Evolutionary conservation across 2,113 vertebrate species (phyloP).

Genomic region (Dasyprocta punctata): DNA sequence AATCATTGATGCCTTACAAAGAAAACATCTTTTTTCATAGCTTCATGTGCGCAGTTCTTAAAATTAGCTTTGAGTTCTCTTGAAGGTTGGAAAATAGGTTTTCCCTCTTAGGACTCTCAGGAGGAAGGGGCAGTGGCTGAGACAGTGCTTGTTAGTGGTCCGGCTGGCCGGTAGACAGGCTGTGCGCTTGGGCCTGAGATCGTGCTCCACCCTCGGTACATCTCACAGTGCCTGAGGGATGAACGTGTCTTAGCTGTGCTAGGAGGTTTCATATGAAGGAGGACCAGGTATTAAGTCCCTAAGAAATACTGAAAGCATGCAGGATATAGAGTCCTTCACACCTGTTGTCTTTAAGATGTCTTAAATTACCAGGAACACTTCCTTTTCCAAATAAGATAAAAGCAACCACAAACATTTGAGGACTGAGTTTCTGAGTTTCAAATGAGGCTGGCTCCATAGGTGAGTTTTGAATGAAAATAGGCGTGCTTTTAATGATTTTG

Average conservation of each 20-base stretch:
- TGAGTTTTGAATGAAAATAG: slow-evolving; percentile 4
- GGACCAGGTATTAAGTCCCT: slow-evolving; percentile 44
- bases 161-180: slow-evolving; percentile 32
- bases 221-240: slow-evolving; percentile 64
- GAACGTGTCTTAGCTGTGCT: slow-evolving; percentile 41
- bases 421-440: slow-evolving; percentile 44
- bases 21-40: slow-evolving; percentile 75
- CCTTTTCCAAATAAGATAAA: slow-evolving; percentile 37
- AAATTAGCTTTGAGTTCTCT: slow-evolving; percentile 74
- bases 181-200: not conserved
- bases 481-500: not conserved
- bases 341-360: slow-evolving; percentile 39
- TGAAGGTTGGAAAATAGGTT: slow-evolving; percentile 59
- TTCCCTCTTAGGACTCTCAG: slow-evolving; percentile 84
- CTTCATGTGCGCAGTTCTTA: slow-evolving; percentile 69
- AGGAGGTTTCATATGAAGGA: slow-evolving; percentile 57
- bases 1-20: slow-evolving; percentile 85
- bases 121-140: slow-evolving; percentile 73
- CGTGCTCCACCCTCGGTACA: slow-evolving; percentile 40
- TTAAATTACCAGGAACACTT: slow-evolving; percentile 31
- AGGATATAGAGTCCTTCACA: slow-evolving; percentile 70
- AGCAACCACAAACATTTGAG: not conserved
- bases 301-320: slow-evolving; percentile 55
- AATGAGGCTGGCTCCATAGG: slow-evolving; percentile 26
- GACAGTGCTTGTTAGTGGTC: slow-evolving; percentile 46